Percentiles rank a stretch among this genome's conserved stretches.
Conservation (phyloP, 2,888 invertebrate genomes). For the Drosophila emarginata region DNA sequence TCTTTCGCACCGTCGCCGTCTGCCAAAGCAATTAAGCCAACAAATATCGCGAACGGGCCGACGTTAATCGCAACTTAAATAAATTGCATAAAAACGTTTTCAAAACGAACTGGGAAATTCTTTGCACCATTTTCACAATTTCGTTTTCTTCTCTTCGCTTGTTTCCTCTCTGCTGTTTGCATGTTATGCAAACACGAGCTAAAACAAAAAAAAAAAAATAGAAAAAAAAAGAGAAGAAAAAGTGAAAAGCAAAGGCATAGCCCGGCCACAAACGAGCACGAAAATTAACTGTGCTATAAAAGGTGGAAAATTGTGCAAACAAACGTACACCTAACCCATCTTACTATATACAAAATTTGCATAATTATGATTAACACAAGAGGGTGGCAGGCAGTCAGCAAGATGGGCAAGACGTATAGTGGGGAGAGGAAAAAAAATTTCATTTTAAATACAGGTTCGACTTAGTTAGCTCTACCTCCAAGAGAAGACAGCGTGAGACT, state of each 20-base stretch:
- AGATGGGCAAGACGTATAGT: too few species aligned
- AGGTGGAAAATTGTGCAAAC: conserved; percentile 79
- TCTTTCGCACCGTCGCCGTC: conserved; percentile 11
- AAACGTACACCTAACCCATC: conserved; percentile 56
- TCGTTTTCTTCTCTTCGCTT: conserved; percentile 12
- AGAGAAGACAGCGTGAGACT: not conserved
- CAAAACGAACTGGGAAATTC: conserved; percentile 59
- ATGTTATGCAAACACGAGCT: conserved; percentile 42
- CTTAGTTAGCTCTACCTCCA: not conserved
- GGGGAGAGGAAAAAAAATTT: not conserved
- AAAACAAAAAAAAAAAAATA: not conserved
- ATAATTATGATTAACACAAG: conserved; percentile 79
- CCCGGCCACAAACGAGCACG: conserved; percentile 55
- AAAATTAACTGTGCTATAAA: conserved; percentile 78
- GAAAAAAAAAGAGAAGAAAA: not conserved
- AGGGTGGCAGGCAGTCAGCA: conserved; percentile 6
- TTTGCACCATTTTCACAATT: conserved; percentile 46
- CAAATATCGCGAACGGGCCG: conserved; percentile 29
- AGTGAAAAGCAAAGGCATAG: conserved; percentile 29
- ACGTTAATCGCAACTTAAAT: conserved; percentile 63
- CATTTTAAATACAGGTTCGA: conserved; percentile 4
- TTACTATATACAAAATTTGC: conserved; percentile 62
- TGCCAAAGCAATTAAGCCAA: conserved; percentile 35
- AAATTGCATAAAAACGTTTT: conserved; percentile 70
- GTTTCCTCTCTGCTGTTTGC: conserved; percentile 21